Conservation (phyloP, 2,888 invertebrate species). For the Heliconius charithonia region DNA sequence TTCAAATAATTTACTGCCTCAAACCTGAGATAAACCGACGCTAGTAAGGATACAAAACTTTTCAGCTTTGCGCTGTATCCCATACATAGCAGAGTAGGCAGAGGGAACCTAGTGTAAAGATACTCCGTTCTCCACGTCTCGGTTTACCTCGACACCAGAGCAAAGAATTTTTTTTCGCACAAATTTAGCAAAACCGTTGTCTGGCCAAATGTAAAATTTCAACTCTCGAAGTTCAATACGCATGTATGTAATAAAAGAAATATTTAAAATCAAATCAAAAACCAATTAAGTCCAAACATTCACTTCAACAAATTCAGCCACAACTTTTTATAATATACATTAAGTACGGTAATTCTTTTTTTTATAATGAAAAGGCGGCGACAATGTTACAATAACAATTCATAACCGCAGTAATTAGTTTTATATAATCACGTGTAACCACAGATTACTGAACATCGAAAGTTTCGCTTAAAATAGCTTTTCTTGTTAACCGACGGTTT, state of each 20-base stretch:
- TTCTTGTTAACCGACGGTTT: not conserved
- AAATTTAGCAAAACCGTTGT: no score
- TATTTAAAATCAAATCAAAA: not conserved
- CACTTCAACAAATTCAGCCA: not conserved
- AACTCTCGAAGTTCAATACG: not conserved
- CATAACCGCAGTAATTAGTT: conserved; percentile 10
- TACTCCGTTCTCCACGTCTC: no score
- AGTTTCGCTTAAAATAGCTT: not conserved
- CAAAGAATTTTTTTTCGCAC: no score
- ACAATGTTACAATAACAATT: conserved; percentile 9
- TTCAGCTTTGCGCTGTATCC: no score
- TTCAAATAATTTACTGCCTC: no score
- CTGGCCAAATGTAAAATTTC: no score
- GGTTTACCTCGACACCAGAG: no score
- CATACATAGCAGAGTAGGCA: no score
- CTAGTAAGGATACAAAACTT: no score
- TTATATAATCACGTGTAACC: not conserved
- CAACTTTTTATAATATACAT: not conserved
- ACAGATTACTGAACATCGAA: conserved; percentile 10
- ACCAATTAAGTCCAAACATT: not conserved
- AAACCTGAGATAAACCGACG: no score
- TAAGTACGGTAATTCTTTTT: not conserved
- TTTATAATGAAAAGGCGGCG: not conserved
- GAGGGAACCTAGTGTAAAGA: no score
- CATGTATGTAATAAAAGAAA: not conserved